A percentile compares a stretch with the other conserved stretches of the same genome.
phyloP scores from a whole-genome alignment of 2,113 vertebrate species.

The Microcebus griseorufus region DNA sequence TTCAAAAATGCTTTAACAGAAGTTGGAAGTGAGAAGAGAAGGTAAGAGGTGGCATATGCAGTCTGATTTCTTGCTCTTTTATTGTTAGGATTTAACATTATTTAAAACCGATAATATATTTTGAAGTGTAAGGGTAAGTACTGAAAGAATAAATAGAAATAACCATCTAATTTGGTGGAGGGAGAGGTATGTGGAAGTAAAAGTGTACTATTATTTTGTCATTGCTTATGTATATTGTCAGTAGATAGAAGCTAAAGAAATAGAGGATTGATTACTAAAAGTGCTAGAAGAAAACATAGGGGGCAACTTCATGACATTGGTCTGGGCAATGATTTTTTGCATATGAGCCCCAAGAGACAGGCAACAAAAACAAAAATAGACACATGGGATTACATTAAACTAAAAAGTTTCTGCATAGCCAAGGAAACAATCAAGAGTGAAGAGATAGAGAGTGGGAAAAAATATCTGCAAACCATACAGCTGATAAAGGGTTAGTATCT shows the following conservation, averaged over 20 bases:
- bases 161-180: not conserved
- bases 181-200: not conserved
- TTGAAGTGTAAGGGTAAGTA: not conserved
- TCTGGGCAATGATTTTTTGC: not conserved
- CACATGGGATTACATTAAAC: not conserved
- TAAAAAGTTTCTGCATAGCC: not conserved
- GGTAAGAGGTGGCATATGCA: not conserved
- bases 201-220: not conserved
- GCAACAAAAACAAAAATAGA: not conserved
- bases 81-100: not conserved
- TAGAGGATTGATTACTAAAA: not conserved
- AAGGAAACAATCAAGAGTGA: not conserved
- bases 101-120: not conserved
- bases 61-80: not conserved
- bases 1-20: not conserved
- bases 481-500: not conserved
- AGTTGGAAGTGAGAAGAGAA: not conserved
- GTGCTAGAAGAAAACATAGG: not conserved
- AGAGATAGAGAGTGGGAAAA: not conserved
- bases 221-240: not conserved
- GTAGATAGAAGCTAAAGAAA: not conserved
- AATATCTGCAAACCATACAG: not conserved
- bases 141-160: slow-evolving; percentile 2
- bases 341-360: not conserved
- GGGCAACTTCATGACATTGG: not conserved